A percentile compares a stretch with the other conserved stretches of the same genome.
Evolutionary conservation across 2,113 vertebrate genomes (phyloP).

Genomic region (Sceloporus undulatus): DNA sequence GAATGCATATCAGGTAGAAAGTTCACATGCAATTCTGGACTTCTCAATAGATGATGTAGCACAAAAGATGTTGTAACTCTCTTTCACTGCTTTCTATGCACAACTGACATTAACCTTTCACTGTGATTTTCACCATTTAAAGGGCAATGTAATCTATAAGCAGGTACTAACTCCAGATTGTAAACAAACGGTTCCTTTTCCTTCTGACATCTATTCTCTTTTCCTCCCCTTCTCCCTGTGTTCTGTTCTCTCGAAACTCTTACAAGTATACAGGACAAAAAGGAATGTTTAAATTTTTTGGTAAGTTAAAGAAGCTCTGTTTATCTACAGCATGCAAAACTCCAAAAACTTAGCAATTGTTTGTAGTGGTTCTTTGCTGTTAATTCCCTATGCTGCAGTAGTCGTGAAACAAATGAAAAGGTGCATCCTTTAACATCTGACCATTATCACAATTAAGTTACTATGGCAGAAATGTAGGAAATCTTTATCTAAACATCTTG

Average conservation of each 20-base stretch:
- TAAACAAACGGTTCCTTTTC: constrained; percentile 56
- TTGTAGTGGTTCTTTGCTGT: constrained; percentile 55
- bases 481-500: neutral
- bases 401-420: constrained; percentile 42
- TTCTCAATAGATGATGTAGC: neutral
- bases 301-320: constrained; percentile 73
- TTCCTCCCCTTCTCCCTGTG: constrained; percentile 58
- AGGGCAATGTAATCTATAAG: constrained; percentile 5
- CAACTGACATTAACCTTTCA: constrained; percentile 23
- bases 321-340: constrained; percentile 63
- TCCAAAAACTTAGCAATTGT: constrained; percentile 37
- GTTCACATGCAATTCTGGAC: neutral
- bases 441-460: constrained; percentile 2
- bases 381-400: constrained; percentile 27
- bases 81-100: constrained; percentile 4
- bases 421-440: constrained; percentile 10
- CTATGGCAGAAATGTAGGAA: constrained; percentile 6
- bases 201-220: constrained; percentile 70
- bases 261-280: constrained; percentile 80
- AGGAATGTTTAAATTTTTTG: constrained; percentile 73
- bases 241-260: constrained; percentile 72
- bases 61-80: constrained; percentile 4
- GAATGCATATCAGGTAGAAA: constrained; percentile 13
- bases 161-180: constrained; percentile 16
- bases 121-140: constrained; percentile 15